Percentiles rank a stretch among this genome's conserved stretches.
Evolutionary conservation across 2,888 invertebrate species (phyloP).

Genomic region (Drosophila conformis): DNA sequence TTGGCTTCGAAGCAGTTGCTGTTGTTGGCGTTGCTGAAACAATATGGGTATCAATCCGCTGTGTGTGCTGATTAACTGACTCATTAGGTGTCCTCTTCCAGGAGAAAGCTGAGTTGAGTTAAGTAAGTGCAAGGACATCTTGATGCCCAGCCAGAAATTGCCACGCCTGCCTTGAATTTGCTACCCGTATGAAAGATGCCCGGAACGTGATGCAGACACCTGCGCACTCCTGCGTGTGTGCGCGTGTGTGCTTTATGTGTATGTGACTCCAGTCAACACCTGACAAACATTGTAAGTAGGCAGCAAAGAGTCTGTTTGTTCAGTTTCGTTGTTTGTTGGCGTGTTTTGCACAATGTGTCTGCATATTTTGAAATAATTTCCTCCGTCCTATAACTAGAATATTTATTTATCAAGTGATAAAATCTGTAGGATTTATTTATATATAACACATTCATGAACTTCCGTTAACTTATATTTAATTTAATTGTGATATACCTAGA

Average conservation of each 20-base stretch:
- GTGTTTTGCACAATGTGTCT: not conserved
- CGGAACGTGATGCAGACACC: slow-evolving; percentile 45
- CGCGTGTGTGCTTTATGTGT: not conserved
- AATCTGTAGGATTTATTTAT: not conserved
- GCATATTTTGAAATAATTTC: not conserved
- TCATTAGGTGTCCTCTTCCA: slow-evolving; percentile 32
- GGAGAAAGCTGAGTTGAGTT: not conserved
- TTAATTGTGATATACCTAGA: too few species aligned
- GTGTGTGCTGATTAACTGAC: slow-evolving; percentile 39
- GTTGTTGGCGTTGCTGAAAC: slow-evolving; percentile 4
- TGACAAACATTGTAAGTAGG: not conserved
- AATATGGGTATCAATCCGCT: slow-evolving; percentile 4
- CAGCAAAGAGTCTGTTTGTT: not conserved
- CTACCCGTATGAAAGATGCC: slow-evolving; percentile 18
- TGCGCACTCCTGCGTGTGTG: not conserved
- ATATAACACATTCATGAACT: not conserved
- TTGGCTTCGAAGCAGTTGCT: slow-evolving; percentile 15
- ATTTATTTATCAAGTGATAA: not conserved
- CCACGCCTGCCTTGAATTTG: slow-evolving; percentile 1
- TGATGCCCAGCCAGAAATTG: slow-evolving; percentile 18
- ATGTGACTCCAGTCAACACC: not conserved
- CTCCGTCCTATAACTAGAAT: not conserved
- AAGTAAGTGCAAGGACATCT: not conserved
- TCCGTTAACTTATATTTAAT: not conserved
- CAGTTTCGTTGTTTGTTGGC: not conserved